Base-by-base conservation (phyloP, 2,113 vertebrate species). In the Triplophysa dalaica region DNA sequence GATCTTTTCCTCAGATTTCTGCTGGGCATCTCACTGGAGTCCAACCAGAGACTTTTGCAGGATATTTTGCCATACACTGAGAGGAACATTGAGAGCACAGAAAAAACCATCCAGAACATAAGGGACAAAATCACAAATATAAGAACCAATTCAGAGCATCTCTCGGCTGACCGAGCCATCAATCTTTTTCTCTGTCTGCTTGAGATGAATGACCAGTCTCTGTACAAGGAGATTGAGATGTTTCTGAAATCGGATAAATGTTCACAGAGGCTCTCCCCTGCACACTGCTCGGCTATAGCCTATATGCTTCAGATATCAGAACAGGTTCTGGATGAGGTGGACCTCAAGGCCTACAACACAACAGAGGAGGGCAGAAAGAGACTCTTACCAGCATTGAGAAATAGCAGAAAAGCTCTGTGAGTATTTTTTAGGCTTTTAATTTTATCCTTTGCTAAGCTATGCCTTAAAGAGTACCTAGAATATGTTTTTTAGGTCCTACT, bases 371-470 rank as follows among this genome's bases (percentile, higher is more conserved):
- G 56, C 17, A n/a, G 14, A 1, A n/a, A 14, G 70, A 73, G 54
- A 56, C 70, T 73, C 19, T 8, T 73, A 41, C 70, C 54, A 12
- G 70, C 70, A 38, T 10, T 73, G 19, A 73, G 4, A 7, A 60
- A 60, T 4, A 38, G 70, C 54, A 60, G 70, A 60, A 73, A 73
- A 45, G 70, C 70, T 60, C 54, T n/a, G 70, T 73, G 24, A 60
- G 70, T 73, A 72, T 72, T 33, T 72, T 12, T 33, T 11, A 3
- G 24, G 24, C 2, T 1, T 24, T 1, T 1, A 24, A 24, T 24
- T 24, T 24, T 24, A 24, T 24, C 24, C 24, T 24, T 24, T 24
- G 24, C 24, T 24, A 24, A 24, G 24, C 24, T 24, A 24, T 24
- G 24, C 24, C 24, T 24, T 24, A 24, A 24, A n/a, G n/a, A n/a